These are phyloP conservation scores for Drosophila mojavensis DNA, from an alignment of 1,140 invertebrate genomes.

Conservation along the genomic window DNA sequence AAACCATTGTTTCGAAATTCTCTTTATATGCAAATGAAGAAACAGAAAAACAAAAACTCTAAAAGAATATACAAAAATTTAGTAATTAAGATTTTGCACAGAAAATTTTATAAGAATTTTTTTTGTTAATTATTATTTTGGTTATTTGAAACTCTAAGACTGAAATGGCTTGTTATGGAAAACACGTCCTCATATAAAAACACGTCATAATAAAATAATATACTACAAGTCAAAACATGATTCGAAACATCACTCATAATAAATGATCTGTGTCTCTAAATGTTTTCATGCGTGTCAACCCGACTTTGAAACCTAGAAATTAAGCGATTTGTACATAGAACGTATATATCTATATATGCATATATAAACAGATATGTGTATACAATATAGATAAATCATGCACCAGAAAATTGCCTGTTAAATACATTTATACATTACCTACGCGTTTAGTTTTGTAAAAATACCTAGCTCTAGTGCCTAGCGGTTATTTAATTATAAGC, in stretches of 20 bases:
- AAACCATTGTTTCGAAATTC: constrained; percentile 81
- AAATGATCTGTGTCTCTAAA: constrained; percentile 50
- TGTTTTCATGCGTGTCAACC: constrained; percentile 61
- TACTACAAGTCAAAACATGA: constrained; percentile 25
- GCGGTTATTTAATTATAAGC: constrained; percentile 78
- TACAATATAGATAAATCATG: constrained; percentile 45
- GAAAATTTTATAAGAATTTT: constrained; percentile 30
- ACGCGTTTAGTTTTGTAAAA: constrained; percentile 61
- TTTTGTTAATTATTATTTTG: constrained; percentile 62
- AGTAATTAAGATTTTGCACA: constrained; percentile 63
- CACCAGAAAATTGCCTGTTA: constrained; percentile 81
- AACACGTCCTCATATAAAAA: constrained; percentile 66
- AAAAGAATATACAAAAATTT: constrained; percentile 50
- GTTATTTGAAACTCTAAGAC: constrained; percentile 83
- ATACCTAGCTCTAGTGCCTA: constrained; percentile 64
- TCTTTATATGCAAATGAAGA: constrained; percentile 59
- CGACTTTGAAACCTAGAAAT: constrained; percentile 60
- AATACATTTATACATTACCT: constrained; percentile 75
- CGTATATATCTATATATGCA: not conserved
- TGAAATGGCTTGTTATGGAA: constrained; percentile 82
- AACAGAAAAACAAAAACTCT: constrained; percentile 39
- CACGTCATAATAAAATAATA: constrained; percentile 34
- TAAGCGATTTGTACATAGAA: constrained; percentile 70
- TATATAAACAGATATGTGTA: not conserved
- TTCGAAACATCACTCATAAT: constrained; percentile 51